A percentile compares a stretch with the other conserved stretches of the same genome.
Evolutionary conservation across 2,113 vertebrate species (phyloP).

Genomic region (Bufo bufo): DNA sequence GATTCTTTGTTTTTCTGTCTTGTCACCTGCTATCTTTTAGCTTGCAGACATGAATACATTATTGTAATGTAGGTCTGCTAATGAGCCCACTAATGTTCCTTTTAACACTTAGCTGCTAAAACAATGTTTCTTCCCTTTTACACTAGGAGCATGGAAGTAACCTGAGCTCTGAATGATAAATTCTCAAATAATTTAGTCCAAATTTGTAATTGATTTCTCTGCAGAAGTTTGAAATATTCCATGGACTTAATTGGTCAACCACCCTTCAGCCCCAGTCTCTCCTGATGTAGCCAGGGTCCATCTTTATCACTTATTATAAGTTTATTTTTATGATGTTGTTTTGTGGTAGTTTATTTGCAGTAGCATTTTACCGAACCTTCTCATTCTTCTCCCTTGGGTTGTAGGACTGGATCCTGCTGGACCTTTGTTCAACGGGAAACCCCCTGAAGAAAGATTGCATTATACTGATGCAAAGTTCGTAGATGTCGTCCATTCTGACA

Average conservation of each 20-base stretch:
- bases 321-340: background rate
- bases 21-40: background rate
- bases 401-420: conserved; percentile 93
- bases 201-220: background rate
- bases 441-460: conserved; percentile 77
- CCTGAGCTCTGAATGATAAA: no score
- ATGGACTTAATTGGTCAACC: background rate
- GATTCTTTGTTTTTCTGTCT: conserved; percentile 48
- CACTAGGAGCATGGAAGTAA: background rate
- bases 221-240: background rate
- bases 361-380: background rate
- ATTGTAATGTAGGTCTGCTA: background rate
- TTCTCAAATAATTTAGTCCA: background rate
- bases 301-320: background rate
- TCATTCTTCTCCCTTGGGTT: background rate
- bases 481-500: conserved; percentile 91
- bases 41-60: background rate
- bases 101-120: no score
- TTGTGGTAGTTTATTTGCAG: background rate
- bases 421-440: conserved; percentile 80
- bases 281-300: background rate
- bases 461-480: conserved; percentile 87
- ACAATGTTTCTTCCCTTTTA: background rate
- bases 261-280: background rate
- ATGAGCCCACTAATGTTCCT: background rate